These are phyloP conservation scores for Galeruca laticollis DNA, from an alignment of 2,888 invertebrate genomes.

Conservation along the genomic window DNA sequence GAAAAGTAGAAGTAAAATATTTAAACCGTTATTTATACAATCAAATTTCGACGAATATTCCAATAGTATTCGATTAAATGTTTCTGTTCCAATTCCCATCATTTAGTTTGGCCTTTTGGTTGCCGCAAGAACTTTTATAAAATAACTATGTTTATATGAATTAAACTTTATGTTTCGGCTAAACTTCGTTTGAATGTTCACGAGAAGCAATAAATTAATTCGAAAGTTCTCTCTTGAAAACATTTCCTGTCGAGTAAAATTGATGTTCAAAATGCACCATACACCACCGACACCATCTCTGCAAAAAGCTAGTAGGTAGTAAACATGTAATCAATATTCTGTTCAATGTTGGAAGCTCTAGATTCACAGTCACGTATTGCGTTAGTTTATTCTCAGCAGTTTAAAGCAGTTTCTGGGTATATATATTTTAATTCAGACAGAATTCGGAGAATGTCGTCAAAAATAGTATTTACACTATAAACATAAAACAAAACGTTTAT, in stretches of 20 bases:
- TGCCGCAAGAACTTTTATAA: too few species aligned
- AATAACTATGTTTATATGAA: too few species aligned
- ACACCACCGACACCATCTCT: not conserved
- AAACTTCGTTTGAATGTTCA: not conserved
- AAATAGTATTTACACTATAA: too few species aligned
- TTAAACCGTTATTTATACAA: too few species aligned
- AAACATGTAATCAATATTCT: slow-evolving; percentile 15
- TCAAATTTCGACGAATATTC: too few species aligned
- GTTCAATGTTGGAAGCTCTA: slow-evolving; percentile 1
- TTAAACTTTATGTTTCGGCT: not conserved
- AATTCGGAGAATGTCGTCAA: not conserved
- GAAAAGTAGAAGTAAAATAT: too few species aligned
- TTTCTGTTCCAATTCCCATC: too few species aligned
- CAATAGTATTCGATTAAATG: too few species aligned
- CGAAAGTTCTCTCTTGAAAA: slow-evolving; percentile 2
- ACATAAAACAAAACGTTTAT: too few species aligned
- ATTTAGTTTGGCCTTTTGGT: too few species aligned
- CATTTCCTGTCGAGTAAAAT: slow-evolving; percentile 8
- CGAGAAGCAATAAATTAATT: not conserved
- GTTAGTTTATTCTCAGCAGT: not conserved
- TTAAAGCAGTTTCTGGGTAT: slow-evolving; percentile 1
- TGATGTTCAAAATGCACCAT: slow-evolving; percentile 1
- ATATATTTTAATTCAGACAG: not conserved
- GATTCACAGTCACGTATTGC: not conserved
- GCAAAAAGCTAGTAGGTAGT: slow-evolving; percentile 1